Evolutionary conservation across 2,888 invertebrate genomes (phyloP).

Genomic region (Ypsolopha scabrella): DNA sequence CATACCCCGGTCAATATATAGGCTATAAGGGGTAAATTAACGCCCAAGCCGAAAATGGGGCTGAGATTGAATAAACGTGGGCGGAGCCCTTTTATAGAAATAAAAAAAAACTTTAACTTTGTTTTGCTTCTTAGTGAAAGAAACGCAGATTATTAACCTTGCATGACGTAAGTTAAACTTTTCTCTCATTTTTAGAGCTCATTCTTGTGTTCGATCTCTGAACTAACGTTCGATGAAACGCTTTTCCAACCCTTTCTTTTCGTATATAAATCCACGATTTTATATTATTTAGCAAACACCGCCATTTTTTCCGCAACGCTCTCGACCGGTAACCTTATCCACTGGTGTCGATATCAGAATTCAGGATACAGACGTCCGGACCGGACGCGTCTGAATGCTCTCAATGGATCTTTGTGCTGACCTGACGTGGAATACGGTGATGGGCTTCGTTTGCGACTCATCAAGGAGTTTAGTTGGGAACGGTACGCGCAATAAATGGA

Average conservation of each 20-base stretch:
- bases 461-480: background rate
- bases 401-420: background rate
- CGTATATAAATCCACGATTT: too few species aligned
- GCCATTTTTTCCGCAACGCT: background rate
- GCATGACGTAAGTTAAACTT: background rate
- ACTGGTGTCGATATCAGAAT: slow-evolving; percentile 1
- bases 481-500: background rate
- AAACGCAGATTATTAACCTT: too few species aligned
- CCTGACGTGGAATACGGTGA: background rate
- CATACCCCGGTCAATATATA: too few species aligned
- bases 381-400: background rate
- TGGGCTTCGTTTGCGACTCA: background rate
- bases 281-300: too few species aligned
- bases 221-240: too few species aligned
- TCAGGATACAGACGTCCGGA: background rate
- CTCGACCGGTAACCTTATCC: slow-evolving; percentile 1
- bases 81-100: too few species aligned
- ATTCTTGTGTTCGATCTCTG: background rate
- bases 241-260: too few species aligned
- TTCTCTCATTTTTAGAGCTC: background rate
- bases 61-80: too few species aligned
- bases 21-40: too few species aligned
- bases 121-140: too few species aligned
- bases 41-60: too few species aligned
- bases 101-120: too few species aligned